Evolutionary conservation across 2,888 invertebrate genomes (phyloP), one percentile per base, ranked within the genome.

Genomic region (Aplocera efformata): DNA sequence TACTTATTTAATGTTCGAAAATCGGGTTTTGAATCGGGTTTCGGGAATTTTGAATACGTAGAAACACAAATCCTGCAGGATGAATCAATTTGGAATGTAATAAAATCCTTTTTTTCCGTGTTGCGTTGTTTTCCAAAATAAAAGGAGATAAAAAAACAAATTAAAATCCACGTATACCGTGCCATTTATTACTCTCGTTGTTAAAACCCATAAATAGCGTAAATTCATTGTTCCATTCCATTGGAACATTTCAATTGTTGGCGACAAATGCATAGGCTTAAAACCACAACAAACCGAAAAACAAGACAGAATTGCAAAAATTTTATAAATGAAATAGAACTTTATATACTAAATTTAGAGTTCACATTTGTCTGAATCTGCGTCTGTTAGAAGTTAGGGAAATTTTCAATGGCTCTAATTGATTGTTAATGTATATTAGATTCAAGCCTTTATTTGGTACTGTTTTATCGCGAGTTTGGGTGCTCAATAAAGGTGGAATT

Each of bases 341-440:
- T 41, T 23, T 62, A 47, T n/a, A n/a, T n/a, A 11, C 1, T 0
- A 3, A 0, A 0, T 25, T 29, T 29, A 10, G 13, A 32, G 40
- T 17, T 9, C 9, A 9, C 31, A 50, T 56, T 58, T 9, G 13
- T 6, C 10, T 41, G 36, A 6, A 26, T 1, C 9, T 7, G 1
- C 7, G 5, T 44, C 47, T 7, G 29, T 30, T 30, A 5, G 21
- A 21, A 11, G n/a, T 21, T 22, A 41, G 56, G 58, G 52, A 63
- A 66, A 58, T 57, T 53, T 54, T 47, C 49, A 47, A 40, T 47
- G 38, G 45, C 47, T 55, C 67, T 74, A 74, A 73, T 74, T 74
- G 68, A 72, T 74, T 75, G 67, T 73, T 70, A 64, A 67, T 63
- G 61, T 61, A 57, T 60, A 70, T 65, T 65, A 69, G 69, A 63